Conservation (phyloP, 1,140 invertebrate species). For the Diachasmimorpha longicaudata region DNA sequence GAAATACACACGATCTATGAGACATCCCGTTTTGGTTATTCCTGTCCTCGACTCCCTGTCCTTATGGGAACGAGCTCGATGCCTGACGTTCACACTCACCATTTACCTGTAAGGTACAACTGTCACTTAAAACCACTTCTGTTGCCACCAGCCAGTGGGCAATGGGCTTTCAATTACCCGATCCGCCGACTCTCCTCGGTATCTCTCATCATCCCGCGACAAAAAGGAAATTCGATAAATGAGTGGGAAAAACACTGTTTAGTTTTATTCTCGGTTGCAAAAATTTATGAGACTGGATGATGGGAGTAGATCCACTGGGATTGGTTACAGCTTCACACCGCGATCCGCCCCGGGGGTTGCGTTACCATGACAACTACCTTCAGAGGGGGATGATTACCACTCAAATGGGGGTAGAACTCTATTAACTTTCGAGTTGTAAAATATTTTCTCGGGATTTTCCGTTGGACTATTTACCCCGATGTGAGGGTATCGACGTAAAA, state of each 20-base stretch:
- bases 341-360: slow-evolving; percentile 37
- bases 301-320: slow-evolving; percentile 17
- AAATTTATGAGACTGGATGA: slow-evolving; percentile 10
- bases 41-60: slow-evolving; percentile 16
- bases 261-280: background rate
- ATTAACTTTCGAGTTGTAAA: slow-evolving; percentile 33
- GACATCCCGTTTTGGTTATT: slow-evolving; percentile 21
- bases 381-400: slow-evolving; percentile 49
- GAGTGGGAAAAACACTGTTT: background rate
- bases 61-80: slow-evolving; percentile 23
- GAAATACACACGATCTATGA: background rate
- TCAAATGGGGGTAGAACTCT: slow-evolving; percentile 50
- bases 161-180: slow-evolving; percentile 52
- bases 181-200: slow-evolving; percentile 27
- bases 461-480: background rate
- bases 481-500: no score
- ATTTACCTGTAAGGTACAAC: slow-evolving; percentile 51
- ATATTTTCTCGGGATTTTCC: background rate
- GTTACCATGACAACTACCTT: slow-evolving; percentile 49
- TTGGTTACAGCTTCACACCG: slow-evolving; percentile 32
- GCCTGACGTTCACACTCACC: slow-evolving; percentile 30
- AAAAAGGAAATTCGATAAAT: background rate
- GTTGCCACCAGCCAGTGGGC: slow-evolving; percentile 21
- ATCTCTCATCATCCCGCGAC: background rate
- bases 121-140: slow-evolving; percentile 46